These are phyloP conservation scores for Phainopepla nitens DNA, from an alignment of 2,113 vertebrate genomes.

Conservation along the genomic window DNA sequence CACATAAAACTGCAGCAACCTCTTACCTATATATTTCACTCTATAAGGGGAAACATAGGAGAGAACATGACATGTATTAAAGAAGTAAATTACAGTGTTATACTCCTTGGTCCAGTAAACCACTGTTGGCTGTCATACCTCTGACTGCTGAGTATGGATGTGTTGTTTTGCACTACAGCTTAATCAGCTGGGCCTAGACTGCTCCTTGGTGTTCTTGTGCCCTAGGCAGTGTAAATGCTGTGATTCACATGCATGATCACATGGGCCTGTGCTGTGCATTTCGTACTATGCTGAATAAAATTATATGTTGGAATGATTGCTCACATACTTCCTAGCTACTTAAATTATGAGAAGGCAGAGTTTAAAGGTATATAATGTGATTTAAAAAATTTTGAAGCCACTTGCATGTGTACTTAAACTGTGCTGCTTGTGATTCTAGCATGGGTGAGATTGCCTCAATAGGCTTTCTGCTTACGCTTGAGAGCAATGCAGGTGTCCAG, in stretches of 20 bases:
- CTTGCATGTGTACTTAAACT: conserved; percentile 21
- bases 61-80: conserved; percentile 69
- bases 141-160: conserved; percentile 23
- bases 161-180: conserved; percentile 69
- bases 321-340: background rate
- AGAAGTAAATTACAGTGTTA: conserved; percentile 75
- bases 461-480: background rate
- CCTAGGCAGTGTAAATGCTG: conserved; percentile 43
- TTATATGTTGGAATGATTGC: conserved; percentile 42
- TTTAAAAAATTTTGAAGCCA: conserved; percentile 25
- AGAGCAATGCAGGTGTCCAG: background rate
- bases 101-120: conserved; percentile 69
- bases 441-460: background rate
- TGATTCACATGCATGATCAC: conserved; percentile 50
- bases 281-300: background rate
- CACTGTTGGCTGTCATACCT: conserved; percentile 58
- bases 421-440: background rate
- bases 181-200: conserved; percentile 62
- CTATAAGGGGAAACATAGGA: conserved; percentile 68
- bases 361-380: conserved; percentile 1
- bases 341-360: conserved; percentile 31
- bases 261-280: background rate
- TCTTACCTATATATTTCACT: conserved; percentile 69
- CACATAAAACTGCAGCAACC: conserved; percentile 53
- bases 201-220: conserved; percentile 6